Base-by-base conservation (phyloP, 1,140 invertebrate genomes). In the Lordiphosa clarofinis region DNA sequence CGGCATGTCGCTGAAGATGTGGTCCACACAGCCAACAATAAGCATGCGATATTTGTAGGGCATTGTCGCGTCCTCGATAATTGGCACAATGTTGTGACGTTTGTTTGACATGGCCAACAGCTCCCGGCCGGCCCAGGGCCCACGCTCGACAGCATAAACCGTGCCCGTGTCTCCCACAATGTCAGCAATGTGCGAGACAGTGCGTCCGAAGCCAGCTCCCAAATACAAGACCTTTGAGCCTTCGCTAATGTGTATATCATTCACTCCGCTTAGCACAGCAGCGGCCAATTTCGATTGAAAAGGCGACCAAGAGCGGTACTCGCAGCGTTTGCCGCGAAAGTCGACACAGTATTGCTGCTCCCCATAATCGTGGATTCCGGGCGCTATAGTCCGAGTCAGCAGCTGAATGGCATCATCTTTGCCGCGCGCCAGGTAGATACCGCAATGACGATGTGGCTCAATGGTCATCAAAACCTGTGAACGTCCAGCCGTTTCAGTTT, bases 221-320 rank as follows among this genome's bases (percentile, higher is more conserved):
- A 75, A 10, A 13, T 65, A 70, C 1, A 75, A 61, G 4, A 75
- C 55, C 10, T 65, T 75, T 3, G 50, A 43, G 0, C 59, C 72
- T 10, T 24, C 21, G 0, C 10, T n/a, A 2, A 75, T 42, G 8
- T 57, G 39, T 4, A 75, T 19, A 6, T 74, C 35, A 0, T 9
- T 4, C 6, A 60, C 13, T 3, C 65, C 72, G 1, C 44, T 31
- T 39, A 70, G 57, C 1, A 70, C 15, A 4, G 53, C 65, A 4
- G 65, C 72, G 6, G 72, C 72, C 37, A 69, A 11, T 15, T 56
- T 65, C 9, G 59, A 65, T 19, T 65, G 38, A 8, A 65, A 60
- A 4, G 72, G 72, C 11, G 72, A 75, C 72, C 72, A 75, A 15
- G 24, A 33, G 11, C 65, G 52, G 19, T 64, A 74, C 9, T 64